Conservation (phyloP, 1,140 invertebrate species). For the Apocrypta bakeri region DNA sequence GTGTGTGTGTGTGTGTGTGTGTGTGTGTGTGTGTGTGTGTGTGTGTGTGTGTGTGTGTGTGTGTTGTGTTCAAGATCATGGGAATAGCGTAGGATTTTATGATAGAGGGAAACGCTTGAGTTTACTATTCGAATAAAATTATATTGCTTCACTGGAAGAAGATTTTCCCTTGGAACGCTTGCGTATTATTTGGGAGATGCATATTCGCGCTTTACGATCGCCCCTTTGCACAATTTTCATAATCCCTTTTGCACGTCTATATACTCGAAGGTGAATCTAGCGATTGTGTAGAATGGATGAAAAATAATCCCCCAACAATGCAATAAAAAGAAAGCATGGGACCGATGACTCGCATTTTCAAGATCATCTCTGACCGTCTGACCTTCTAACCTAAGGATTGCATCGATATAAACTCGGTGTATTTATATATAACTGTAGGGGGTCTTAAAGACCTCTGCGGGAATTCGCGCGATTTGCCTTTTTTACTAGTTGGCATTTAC, state of each 20-base stretch:
- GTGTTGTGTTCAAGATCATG: no score
- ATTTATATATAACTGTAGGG: not conserved
- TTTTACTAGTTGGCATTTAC: not conserved
- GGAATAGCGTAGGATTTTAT: not conserved
- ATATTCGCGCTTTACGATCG: not conserved
- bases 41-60: no score
- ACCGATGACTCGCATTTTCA: not conserved
- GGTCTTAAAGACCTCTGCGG: not conserved
- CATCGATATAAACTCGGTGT: not conserved
- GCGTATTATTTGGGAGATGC: no score
- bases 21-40: no score
- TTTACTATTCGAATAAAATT: not conserved
- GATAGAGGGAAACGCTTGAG: not conserved
- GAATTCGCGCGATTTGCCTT: conserved; percentile 9
- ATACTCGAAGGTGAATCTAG: no score
- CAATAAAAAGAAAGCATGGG: not conserved
- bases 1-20: no score
- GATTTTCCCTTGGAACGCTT: not conserved
- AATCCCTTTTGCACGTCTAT: not conserved
- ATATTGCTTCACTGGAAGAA: not conserved
- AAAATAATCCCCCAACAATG: no score
- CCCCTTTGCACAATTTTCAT: not conserved
- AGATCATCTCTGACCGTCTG: conserved; percentile 9
- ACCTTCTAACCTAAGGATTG: not conserved
- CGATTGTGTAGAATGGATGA: no score